Percentiles rank a stretch among this genome's conserved stretches.
These are phyloP conservation scores for Ceratotherium simum DNA, from an alignment of 2,113 vertebrate species.

Conservation along the genomic window DNA sequence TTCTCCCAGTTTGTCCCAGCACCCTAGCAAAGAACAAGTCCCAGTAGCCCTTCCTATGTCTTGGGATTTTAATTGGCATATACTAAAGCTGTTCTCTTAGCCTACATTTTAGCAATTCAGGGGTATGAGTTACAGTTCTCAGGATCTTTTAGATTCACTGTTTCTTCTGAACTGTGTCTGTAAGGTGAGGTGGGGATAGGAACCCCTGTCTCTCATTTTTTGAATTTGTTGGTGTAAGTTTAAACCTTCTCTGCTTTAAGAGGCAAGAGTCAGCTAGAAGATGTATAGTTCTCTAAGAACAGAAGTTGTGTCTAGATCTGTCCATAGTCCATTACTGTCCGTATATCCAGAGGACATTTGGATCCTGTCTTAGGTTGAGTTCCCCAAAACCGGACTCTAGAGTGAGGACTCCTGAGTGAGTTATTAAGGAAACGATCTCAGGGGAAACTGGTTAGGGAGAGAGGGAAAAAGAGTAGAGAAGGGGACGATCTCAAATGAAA, in stretches of 20 bases:
- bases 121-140: neutral
- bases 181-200: neutral
- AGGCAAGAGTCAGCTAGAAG: neutral
- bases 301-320: neutral
- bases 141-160: neutral
- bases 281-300: neutral
- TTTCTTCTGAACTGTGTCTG: neutral
- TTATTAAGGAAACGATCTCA: neutral
- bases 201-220: neutral
- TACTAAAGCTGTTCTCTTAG: neutral
- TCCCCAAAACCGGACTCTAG: neutral
- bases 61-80: neutral
- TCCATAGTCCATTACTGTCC: neutral
- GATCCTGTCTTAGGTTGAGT: neutral
- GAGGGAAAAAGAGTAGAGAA: neutral
- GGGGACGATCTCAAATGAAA: neutral
- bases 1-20: neutral
- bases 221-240: neutral
- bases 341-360: neutral
- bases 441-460: neutral
- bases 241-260: neutral
- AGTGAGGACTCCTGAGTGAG: neutral
- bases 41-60: neutral
- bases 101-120: neutral
- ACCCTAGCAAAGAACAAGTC: neutral